Percentiles rank a stretch among this genome's conserved stretches.
Evolutionary conservation across 2,113 vertebrate genomes (phyloP).

Genomic region (Menura novaehollandiae): DNA sequence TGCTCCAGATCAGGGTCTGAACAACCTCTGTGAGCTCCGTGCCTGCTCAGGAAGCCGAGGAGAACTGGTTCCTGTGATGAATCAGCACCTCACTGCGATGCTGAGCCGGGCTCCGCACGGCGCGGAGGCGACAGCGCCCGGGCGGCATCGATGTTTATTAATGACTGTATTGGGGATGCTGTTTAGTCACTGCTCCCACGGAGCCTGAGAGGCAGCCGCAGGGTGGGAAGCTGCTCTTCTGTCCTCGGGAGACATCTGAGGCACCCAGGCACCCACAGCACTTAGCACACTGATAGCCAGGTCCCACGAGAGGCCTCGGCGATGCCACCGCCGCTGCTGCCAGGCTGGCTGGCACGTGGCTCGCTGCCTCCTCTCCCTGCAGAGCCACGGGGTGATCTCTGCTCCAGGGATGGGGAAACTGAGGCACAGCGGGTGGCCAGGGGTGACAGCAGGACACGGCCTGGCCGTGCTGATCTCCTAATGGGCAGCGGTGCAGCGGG

Average conservation of each 20-base stretch:
- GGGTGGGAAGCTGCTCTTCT: neutral
- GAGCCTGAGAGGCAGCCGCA: neutral
- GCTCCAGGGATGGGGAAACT: neutral
- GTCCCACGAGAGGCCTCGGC: neutral
- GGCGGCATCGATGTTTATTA: conserved; percentile 48
- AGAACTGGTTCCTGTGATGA: neutral
- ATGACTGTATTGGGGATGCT: conserved; percentile 46
- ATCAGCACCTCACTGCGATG: conserved; percentile 33
- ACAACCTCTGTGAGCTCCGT: neutral
- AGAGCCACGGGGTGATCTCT: rapidly evolving
- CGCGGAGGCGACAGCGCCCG: conserved; percentile 47
- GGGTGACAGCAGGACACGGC: neutral
- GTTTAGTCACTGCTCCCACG: conserved; percentile 61
- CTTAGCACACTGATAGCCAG: neutral
- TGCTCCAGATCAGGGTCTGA: rapidly evolving
- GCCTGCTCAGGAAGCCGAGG: neutral
- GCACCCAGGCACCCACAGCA: neutral
- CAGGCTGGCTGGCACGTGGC: neutral
- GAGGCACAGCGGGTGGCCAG: neutral
- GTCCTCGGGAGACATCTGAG: neutral
- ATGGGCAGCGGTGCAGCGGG: neutral
- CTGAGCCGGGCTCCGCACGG: neutral
- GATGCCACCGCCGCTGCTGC: neutral
- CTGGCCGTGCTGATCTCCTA: neutral
- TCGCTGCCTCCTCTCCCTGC: neutral